Conservation (phyloP, 2,797 vertebrate species). For the Ciconia nigra region DNA sequence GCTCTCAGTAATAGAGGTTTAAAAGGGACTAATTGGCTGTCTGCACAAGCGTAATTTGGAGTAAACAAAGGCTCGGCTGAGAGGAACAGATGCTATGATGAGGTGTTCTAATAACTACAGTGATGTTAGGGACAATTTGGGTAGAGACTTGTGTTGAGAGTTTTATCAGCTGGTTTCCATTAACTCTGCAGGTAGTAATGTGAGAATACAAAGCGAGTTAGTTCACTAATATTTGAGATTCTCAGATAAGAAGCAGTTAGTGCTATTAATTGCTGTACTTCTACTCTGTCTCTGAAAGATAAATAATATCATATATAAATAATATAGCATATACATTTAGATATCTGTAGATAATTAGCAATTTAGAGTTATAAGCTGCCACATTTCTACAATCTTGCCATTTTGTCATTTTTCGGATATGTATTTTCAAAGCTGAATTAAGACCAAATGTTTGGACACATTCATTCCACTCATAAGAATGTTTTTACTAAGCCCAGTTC, state of each 20-base stretch:
- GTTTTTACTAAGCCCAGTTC: background rate
- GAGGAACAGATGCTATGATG: fast-evolving
- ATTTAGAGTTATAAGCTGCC: background rate
- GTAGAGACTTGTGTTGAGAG: background rate
- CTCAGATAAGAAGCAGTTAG: background rate
- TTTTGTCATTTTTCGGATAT: background rate
- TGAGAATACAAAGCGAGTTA: background rate
- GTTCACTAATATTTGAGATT: background rate
- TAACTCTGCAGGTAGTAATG: background rate
- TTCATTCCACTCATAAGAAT: background rate
- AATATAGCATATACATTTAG: background rate
- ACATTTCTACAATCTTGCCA: background rate
- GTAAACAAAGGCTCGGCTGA: background rate
- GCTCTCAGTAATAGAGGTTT: background rate
- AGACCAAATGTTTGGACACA: background rate
- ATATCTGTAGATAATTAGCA: background rate
- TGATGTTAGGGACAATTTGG: background rate
- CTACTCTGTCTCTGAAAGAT: background rate
- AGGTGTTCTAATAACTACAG: background rate
- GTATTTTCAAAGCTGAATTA: background rate
- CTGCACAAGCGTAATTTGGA: background rate
- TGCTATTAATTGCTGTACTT: background rate
- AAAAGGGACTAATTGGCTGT: background rate
- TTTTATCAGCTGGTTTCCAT: background rate
- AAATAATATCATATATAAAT: background rate